Percentiles rank a stretch among this genome's conserved stretches.
Evolutionary conservation across 2,888 invertebrate genomes (phyloP).

Genomic region (Invenusta paracnida): DNA sequence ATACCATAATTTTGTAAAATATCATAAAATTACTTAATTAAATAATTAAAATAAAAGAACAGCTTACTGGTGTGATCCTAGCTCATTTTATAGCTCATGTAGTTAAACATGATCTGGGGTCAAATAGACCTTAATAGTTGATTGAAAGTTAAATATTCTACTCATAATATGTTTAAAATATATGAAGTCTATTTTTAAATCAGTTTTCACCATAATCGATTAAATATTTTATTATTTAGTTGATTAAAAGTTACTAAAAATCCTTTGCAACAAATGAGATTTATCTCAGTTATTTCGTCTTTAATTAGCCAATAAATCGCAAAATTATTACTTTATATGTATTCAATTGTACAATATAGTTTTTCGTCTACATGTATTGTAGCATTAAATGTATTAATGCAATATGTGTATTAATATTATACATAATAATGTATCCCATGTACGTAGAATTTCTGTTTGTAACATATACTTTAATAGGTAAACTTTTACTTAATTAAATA

Average conservation of each 20-base stretch:
- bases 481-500: neutral
- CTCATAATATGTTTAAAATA: too few species aligned
- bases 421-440: too few species aligned
- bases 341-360: too few species aligned
- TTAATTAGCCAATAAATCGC: too few species aligned
- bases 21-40: neutral
- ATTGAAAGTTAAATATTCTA: constrained; percentile 11
- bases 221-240: too few species aligned
- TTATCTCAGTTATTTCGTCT: neutral
- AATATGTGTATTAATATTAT: too few species aligned
- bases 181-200: neutral
- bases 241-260: too few species aligned
- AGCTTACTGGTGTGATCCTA: neutral
- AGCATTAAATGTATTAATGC: too few species aligned
- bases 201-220: neutral
- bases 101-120: neutral
- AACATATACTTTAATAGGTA: neutral
- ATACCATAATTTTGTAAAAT: neutral
- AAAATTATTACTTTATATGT: too few species aligned
- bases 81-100: neutral
- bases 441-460: neutral
- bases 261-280: neutral
- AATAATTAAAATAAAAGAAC: neutral
- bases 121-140: neutral
- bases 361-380: too few species aligned